Evolutionary conservation across 2,888 invertebrate species (phyloP), one percentile per base, ranked within the genome.

Genomic region (Magallana nippona): DNA sequence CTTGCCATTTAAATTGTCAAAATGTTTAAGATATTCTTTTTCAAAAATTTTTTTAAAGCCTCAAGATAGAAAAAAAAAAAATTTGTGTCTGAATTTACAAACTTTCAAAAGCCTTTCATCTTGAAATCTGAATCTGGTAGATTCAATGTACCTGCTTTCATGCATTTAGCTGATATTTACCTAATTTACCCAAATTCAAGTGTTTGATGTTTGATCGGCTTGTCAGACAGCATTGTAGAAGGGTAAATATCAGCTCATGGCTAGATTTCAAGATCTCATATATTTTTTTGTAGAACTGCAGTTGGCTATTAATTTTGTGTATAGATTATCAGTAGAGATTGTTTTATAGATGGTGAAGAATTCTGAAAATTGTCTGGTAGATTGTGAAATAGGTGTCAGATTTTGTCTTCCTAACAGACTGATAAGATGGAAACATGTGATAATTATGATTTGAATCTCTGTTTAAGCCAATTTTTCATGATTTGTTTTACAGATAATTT

Each of bases 321-420:
- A 32, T 27, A 32, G 71, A 71, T 71, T 71, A 71, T 71, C 71
- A 27, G 27, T 71, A 15, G 71, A 71, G 27, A 71, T 71, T 71
- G 22, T 32, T 71, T 13, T 71, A 32, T 71, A 71, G 22, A 22
- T 27, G 71, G 71, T 71, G 27, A 71, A 22, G 71, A 27, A 71
- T 71, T 71, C 32, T 22, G 19, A 22, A 27, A 71, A 22, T 27
- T 71, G 71, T 71, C 71, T 71, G 71, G 27, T 15, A 32, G 27
- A 71, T 71, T 71, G 15, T 27, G 71, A 71, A 71, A 71, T 71
- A 71, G 71, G 71, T 71, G 71, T 71, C 27, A 27, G 27, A 71
- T 71, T 71, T 71, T 71, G 19, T 32, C 22, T 71, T 71, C 32
- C 71, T 15, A 71, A 71, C 27, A 71, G 71, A 32, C 13, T 15